Evolutionary conservation across 2,113 vertebrate species (phyloP).

Genomic region (Myotis brandtii): DNA sequence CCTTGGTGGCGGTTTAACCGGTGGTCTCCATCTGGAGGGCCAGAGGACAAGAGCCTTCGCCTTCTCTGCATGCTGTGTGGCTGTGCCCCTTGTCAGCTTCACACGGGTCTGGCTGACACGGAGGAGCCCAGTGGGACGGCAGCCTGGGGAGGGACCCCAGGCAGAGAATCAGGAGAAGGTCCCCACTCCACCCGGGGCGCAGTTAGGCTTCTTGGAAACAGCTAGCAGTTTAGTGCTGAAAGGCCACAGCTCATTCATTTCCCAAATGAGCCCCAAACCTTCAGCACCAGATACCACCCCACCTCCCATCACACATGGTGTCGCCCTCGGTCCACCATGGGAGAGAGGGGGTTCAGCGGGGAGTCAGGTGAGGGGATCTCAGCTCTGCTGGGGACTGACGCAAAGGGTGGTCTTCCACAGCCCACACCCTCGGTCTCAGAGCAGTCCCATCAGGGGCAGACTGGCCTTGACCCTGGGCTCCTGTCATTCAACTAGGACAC

Average conservation of each 20-base stretch:
- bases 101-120: fast-evolving
- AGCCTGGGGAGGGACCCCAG: neutral
- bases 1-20: fast-evolving
- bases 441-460: neutral
- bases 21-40: neutral
- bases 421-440: neutral
- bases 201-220: neutral
- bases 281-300: neutral
- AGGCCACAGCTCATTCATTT: neutral
- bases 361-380: neutral
- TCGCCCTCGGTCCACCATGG: neutral
- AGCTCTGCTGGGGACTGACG: fast-evolving
- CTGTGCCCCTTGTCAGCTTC: neutral
- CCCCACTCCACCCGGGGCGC: neutral
- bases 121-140: neutral
- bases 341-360: neutral
- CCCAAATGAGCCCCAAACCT: neutral
- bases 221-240: neutral
- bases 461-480: neutral
- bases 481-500: neutral
- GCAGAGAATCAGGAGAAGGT: neutral
- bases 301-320: fast-evolving
- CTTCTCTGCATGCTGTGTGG: neutral
- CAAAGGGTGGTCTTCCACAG: too few relatives aligned
- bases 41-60: fast-evolving